These are phyloP conservation scores for Arothron firmamentum DNA, from an alignment of 2,113 vertebrate genomes.

Conservation along the genomic window DNA sequence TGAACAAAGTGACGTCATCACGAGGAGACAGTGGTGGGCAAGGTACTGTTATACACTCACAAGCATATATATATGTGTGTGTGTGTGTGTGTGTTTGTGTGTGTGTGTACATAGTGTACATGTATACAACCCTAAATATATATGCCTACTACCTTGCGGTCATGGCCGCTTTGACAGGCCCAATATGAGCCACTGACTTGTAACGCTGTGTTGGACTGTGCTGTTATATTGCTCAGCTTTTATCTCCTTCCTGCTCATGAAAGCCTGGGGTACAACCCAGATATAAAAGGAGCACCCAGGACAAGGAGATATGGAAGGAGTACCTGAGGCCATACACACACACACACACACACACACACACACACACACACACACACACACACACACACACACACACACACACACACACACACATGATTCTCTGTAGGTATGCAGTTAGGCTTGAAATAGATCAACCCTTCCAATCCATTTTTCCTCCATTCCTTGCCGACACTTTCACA, in stretches of 20 bases:
- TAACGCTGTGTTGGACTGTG: conserved; percentile 9
- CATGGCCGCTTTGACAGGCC: conserved; percentile 19
- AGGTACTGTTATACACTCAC: conserved; percentile 73
- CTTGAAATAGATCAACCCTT: conserved; percentile 16
- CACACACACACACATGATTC: conserved; percentile 2
- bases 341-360: conserved; percentile 11
- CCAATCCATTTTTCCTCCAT: background rate
- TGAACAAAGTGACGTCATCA: conserved; percentile 88
- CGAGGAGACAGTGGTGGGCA: conserved; percentile 94
- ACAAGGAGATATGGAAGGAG: conserved; percentile 28
- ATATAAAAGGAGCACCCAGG: conserved; percentile 30
- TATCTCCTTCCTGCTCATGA: conserved; percentile 23
- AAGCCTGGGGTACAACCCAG: conserved; percentile 30
- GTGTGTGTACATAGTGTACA: background rate
- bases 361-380: conserved; percentile 6
- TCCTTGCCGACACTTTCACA: background rate
- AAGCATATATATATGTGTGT: background rate
- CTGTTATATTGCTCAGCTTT: conserved; percentile 23
- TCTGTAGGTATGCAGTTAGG: conserved; percentile 3
- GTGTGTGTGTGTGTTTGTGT: no score
- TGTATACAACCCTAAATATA: no score
- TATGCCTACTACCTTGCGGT: conserved; percentile 19
- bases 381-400: conserved; percentile 11
- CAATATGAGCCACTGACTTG: conserved; percentile 20
- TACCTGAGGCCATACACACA: conserved; percentile 30